Base-by-base conservation (phyloP, 2,797 vertebrate species). In the Jordanella pulchra region DNA sequence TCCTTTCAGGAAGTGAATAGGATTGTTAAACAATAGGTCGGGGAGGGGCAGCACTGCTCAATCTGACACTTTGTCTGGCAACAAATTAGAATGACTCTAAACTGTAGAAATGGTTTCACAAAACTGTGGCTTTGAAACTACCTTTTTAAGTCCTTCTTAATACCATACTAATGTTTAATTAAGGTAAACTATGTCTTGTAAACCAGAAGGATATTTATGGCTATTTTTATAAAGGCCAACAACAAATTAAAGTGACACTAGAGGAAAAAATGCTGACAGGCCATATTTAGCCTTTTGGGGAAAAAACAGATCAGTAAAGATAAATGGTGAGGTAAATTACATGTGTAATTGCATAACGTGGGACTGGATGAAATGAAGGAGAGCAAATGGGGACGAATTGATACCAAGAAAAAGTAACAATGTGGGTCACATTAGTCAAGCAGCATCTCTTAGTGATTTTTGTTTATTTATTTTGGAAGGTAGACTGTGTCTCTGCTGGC, bases 391-490 rank as follows among this genome's bases (percentile, higher is more conserved):
- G n/a, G 60, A 51, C 71, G 65, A 79, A 73, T 70, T 69, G 53
- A 81, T 67, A 42, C 47, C 67, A 48, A 75, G 67, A 63, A 73
- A 79, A 87, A 84, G 73, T 83, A 45, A 82, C 67, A 82, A 80
- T 79, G 55, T 89, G 72, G 76, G 65, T 86, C 84, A 78, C 69
- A 81, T 83, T 80, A 48, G 56, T 83, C 75, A 82, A 81, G 90
- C 85, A 66, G 87, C 77, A 79, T 80, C 51, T 64, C 84, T 86
- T 80, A 63, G 69, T 89, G 79, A 88, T 87, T 88, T 91, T 91
- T 93, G 86, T 91, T 89, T 91, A 87, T 93, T 93, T 93, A 78
- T 92, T 93, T 91, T 91, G 84, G 83, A 89, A 86, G 88, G 86
- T 90, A 83, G 88, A 87, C 90, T 83, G 81, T 89, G 75, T 85